Conservation (phyloP, 1,140 invertebrate species). For the Philopotamus ludificatus region DNA sequence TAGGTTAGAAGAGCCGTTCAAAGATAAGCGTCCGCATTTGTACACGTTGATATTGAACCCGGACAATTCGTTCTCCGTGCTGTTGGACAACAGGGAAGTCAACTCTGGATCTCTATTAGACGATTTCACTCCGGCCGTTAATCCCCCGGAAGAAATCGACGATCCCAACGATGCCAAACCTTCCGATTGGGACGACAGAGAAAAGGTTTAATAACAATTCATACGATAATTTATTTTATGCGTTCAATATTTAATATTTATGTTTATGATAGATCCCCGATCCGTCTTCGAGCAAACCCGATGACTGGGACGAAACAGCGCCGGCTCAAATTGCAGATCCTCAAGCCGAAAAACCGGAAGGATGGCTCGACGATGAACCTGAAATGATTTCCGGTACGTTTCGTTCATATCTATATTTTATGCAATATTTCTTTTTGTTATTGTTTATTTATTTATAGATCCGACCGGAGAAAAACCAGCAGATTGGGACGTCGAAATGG, state of each 20-base stretch:
- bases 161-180: constrained; percentile 91
- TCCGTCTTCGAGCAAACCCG: constrained; percentile 82
- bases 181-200: constrained; percentile 94
- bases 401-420: background rate
- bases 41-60: constrained; percentile 88
- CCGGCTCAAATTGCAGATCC: constrained; percentile 88
- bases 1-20: constrained; percentile 84
- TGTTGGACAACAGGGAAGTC: constrained; percentile 73
- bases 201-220: constrained; percentile 62
- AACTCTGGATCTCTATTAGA: constrained; percentile 85
- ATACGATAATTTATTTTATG: background rate
- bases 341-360: constrained; percentile 82
- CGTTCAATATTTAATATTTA: constrained; percentile 4
- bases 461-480: constrained; percentile 82
- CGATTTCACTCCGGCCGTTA: constrained; percentile 90
- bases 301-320: constrained; percentile 94
- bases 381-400: constrained; percentile 69
- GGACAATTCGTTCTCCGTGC: constrained; percentile 79
- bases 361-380: constrained; percentile 94
- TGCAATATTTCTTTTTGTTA: background rate
- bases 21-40: constrained; percentile 93
- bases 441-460: constrained; percentile 55
- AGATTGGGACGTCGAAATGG: constrained; percentile 98
- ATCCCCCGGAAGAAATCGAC: constrained; percentile 93
- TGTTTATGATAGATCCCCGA: constrained; percentile 69